phyloP scores from a whole-genome alignment of 2,888 invertebrate genomes.

The Tetheella fluctuosa region DNA sequence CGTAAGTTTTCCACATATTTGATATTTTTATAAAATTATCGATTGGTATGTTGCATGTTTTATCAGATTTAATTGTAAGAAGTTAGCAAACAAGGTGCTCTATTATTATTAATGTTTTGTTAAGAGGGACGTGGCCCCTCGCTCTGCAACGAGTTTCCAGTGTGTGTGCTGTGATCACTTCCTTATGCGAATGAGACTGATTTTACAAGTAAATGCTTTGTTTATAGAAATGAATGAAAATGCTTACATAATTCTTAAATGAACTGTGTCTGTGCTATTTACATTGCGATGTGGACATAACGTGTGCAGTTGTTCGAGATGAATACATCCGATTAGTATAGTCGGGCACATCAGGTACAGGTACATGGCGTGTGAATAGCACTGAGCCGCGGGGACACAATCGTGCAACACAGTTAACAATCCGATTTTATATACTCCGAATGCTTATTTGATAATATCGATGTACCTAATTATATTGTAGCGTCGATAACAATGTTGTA shows the following conservation, averaged over 20 bases:
- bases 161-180: constrained; percentile 83
- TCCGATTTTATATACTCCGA: constrained; percentile 62
- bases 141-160: constrained; percentile 81
- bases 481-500: constrained; percentile 62
- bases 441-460: constrained; percentile 61
- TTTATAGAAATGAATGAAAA: constrained; percentile 67
- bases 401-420: constrained; percentile 35
- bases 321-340: neutral
- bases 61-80: constrained; percentile 70
- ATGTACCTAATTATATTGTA: constrained; percentile 66
- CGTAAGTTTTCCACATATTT: constrained; percentile 57
- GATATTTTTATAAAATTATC: constrained; percentile 62
- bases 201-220: constrained; percentile 80
- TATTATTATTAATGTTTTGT: constrained; percentile 75
- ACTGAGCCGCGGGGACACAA: constrained; percentile 20
- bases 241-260: constrained; percentile 54
- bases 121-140: constrained; percentile 74
- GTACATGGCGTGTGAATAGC: constrained; percentile 23
- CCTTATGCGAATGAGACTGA: constrained; percentile 85
- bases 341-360: neutral
- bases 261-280: constrained; percentile 38
- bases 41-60: constrained; percentile 69
- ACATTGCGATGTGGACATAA: constrained; percentile 19
- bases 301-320: neutral
- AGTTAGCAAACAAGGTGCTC: constrained; percentile 79